These are phyloP conservation scores for Chalcis sispes DNA, from an alignment of 2,888 invertebrate species.

Conservation along the genomic window DNA sequence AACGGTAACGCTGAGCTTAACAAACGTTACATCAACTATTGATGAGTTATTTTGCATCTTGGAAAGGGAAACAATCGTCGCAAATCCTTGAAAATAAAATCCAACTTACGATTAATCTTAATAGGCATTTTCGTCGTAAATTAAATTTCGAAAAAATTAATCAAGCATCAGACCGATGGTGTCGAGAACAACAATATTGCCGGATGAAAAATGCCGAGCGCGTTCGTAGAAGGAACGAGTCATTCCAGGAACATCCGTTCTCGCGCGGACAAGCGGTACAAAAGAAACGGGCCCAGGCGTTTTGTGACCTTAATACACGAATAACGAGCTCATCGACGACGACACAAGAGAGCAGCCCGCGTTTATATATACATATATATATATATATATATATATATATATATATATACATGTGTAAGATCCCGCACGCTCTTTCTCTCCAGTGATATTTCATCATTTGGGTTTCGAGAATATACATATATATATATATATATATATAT, in stretches of 20 bases:
- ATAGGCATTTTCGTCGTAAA: too few species aligned
- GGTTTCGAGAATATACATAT: too few species aligned
- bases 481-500: too few species aligned
- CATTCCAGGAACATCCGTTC: constrained; percentile 41
- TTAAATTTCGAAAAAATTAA: constrained; percentile 52
- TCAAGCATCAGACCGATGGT: constrained; percentile 23
- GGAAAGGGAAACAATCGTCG: too few species aligned
- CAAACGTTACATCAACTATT: too few species aligned
- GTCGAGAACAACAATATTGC: constrained; percentile 22
- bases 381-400: too few species aligned
- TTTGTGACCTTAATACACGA: constrained; percentile 54
- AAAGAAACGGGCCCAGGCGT: constrained; percentile 45
- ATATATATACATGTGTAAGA: not conserved
- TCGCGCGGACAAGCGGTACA: constrained; percentile 34
- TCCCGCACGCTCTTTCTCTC: constrained; percentile 11
- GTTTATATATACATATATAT: too few species aligned
- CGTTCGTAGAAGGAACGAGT: constrained; percentile 47
- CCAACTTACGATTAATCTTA: too few species aligned
- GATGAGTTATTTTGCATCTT: too few species aligned
- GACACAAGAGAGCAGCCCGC: constrained; percentile 14
- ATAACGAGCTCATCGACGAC: constrained; percentile 46
- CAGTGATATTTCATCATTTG: too few species aligned
- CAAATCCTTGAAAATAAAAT: too few species aligned
- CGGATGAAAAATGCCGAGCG: constrained; percentile 33
- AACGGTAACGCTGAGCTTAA: too few species aligned